Percentiles rank a stretch among this genome's conserved stretches.
These are phyloP conservation scores for Trogon melanurus DNA, from an alignment of 2,113 vertebrate species.

Conservation along the genomic window DNA sequence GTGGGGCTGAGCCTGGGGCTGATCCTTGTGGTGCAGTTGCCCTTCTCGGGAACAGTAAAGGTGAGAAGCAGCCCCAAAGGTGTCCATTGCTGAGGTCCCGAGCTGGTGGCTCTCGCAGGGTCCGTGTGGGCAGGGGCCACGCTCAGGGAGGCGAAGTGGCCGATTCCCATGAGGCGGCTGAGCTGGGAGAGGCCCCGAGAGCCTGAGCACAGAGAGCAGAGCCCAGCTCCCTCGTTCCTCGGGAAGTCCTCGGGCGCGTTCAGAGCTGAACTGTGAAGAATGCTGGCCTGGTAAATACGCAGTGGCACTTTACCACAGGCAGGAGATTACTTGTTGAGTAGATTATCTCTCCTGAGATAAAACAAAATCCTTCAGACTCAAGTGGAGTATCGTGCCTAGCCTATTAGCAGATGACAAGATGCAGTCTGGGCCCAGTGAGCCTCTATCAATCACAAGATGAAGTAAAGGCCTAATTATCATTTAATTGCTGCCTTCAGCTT, in stretches of 20 bases:
- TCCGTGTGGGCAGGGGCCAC: not conserved
- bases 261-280: slow-evolving; percentile 27
- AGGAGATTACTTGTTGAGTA: slow-evolving; percentile 77
- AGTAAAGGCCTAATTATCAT: slow-evolving; percentile 85
- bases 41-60: rapidly evolving
- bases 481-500: slow-evolving; percentile 82
- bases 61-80: rapidly evolving
- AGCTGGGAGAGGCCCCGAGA: not conserved
- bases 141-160: rapidly evolving
- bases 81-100: not conserved
- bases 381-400: slow-evolving; percentile 76
- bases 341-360: slow-evolving; percentile 83
- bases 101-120: not conserved
- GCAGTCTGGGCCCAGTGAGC: slow-evolving; percentile 76
- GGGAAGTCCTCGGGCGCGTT: not conserved
- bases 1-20: not conserved
- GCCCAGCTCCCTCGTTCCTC: not conserved
- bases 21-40: not conserved
- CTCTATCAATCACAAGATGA: slow-evolving; percentile 88
- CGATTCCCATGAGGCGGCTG: not conserved
- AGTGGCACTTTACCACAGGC: slow-evolving; percentile 65
- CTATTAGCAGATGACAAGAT: slow-evolving; percentile 80
- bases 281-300: not conserved
- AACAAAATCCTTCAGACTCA: slow-evolving; percentile 78
- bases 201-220: not conserved